phyloP scores from a whole-genome alignment of 2,888 invertebrate genomes.

The Eledona agricola region DNA sequence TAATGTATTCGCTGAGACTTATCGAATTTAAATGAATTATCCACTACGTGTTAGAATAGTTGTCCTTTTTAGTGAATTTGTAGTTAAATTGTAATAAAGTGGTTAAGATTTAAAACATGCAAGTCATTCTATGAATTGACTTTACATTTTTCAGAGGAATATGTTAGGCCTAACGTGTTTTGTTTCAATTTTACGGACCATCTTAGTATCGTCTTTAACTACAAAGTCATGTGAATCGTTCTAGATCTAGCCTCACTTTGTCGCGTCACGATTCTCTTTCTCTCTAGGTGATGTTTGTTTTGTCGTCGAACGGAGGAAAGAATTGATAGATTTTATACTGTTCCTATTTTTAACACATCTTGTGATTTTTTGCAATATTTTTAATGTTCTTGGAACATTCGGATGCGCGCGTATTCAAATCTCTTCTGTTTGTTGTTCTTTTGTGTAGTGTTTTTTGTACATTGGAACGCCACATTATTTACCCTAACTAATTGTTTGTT shows the following conservation, averaged over 20 bases:
- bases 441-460: constrained; percentile 20
- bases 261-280: no score
- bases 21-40: constrained; percentile 59
- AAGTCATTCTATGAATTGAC: constrained; percentile 59
- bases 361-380: constrained; percentile 36
- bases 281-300: no score
- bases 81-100: constrained; percentile 53
- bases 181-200: constrained; percentile 31
- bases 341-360: constrained; percentile 34
- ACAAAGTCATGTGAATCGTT: constrained; percentile 23
- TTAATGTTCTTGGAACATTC: constrained; percentile 7
- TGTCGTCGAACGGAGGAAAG: no score
- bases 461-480: constrained; percentile 23
- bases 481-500: constrained; percentile 14
- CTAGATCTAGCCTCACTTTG: background rate
- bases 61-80: constrained; percentile 58
- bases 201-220: constrained; percentile 31
- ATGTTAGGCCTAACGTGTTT: constrained; percentile 42
- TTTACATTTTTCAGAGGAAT: constrained; percentile 41
- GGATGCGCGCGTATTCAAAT: constrained; percentile 16
- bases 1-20: constrained; percentile 58
- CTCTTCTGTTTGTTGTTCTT: constrained; percentile 10
- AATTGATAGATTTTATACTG: constrained; percentile 31
- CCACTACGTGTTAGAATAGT: constrained; percentile 60
- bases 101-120: constrained; percentile 45